phyloP scores from a whole-genome alignment of 2,888 invertebrate genomes.

The Synanthedon vespiformis region DNA sequence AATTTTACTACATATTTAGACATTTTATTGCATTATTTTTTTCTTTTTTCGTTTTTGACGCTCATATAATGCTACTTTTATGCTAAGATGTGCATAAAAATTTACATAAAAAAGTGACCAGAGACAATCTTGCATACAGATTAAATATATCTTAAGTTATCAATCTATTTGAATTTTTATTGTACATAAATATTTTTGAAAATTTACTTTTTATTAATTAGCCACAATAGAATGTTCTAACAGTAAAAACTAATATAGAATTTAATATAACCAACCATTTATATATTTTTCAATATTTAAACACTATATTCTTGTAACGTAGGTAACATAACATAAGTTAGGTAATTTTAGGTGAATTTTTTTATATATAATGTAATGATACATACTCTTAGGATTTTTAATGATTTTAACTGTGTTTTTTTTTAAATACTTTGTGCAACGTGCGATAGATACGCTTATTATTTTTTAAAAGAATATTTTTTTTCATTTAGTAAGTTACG shows the following conservation, averaged over 20 bases:
- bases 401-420: constrained; percentile 5
- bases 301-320: constrained; percentile 10
- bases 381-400: constrained; percentile 6
- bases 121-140: too few species aligned
- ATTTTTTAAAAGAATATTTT: constrained; percentile 32
- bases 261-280: constrained; percentile 5
- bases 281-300: constrained; percentile 14
- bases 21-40: too few species aligned
- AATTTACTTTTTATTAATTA: neutral
- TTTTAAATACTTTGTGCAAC: neutral
- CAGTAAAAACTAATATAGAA: neutral
- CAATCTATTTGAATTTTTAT: too few species aligned
- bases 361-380: constrained; percentile 9
- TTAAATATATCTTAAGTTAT: too few species aligned
- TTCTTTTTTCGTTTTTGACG: too few species aligned
- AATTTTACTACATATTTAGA: too few species aligned
- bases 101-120: too few species aligned
- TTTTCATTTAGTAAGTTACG: constrained; percentile 18
- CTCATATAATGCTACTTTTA: too few species aligned
- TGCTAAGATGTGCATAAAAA: too few species aligned
- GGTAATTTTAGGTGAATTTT: constrained; percentile 9
- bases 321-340: constrained; percentile 2
- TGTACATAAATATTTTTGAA: too few species aligned
- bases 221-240: neutral
- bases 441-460: constrained; percentile 53